Evolutionary conservation across 2,113 vertebrate species (phyloP), one percentile per base, ranked within the genome.

Genomic region (Corvus moneduloides): DNA sequence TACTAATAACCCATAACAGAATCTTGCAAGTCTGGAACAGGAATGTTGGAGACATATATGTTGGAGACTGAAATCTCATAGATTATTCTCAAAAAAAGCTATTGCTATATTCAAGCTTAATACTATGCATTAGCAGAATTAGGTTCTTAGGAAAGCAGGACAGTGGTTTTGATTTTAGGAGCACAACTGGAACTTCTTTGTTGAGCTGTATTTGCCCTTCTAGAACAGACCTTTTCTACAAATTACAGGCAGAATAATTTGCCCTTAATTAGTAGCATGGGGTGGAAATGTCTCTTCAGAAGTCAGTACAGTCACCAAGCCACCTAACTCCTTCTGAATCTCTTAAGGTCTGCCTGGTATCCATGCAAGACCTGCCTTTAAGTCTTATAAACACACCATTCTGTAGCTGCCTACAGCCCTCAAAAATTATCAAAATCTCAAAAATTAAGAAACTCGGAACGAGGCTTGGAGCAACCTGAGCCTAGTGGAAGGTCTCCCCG

Each of bases 11-110:
- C 26, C 54, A 17, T 19, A 56, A 22, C 51, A 88, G 44, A 37
- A 66, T 17, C 51, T 56, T 19, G 22, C 24, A 73, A 21, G 33
- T 58, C 49, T 56, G 6, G 6, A 79, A 49, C 6, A 26, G 20
- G 9, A 72, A 52, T 43, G 24, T 8, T 51, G 43, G 28, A 68
- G 22, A 41, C 6, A 8, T 0, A 0, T 9, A 39, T 13, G 7
- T 8, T 48, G 27, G 17, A 32, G 27, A 33, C 54, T 24, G 10
- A 81, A 84, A 44, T 23, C 44, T 83, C 63, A 48, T 4, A n/a
- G 32, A 28, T 1, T 28, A 18, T 30, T 66, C n/a, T 56, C 13
- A 32, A 82, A 74, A 76, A 48, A 46, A 30, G 9, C 12, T 54
- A 32, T 16, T 46, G 10, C 15, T 62, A 19, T 11, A 62, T 24